Conservation (phyloP, 2,113 vertebrate species). For the Menura novaehollandiae region DNA sequence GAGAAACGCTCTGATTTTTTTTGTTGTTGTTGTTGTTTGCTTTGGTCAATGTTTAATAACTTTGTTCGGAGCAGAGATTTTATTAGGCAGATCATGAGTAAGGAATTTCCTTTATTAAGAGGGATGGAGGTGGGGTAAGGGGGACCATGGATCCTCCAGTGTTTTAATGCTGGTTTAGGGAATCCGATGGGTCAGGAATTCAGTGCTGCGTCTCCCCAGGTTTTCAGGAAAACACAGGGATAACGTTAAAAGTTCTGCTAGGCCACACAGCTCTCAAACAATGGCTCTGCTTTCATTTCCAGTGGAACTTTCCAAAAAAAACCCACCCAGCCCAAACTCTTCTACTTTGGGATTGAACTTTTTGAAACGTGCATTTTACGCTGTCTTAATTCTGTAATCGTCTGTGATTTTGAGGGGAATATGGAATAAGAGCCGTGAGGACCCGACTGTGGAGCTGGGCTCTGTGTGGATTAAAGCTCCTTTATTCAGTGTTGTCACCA, state of each 20-base stretch:
- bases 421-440: rapidly evolving
- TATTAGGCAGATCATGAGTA: slow-evolving; percentile 26
- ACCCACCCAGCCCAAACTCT: neutral
- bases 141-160: neutral
- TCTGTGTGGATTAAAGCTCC: neutral
- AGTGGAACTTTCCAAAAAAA: neutral
- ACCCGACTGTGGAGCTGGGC: neutral
- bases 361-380: rapidly evolving
- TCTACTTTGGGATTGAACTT: neutral
- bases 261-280: slow-evolving; percentile 16
- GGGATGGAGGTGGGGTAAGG: neutral
- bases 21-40: neutral
- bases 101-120: slow-evolving; percentile 44
- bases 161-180: neutral
- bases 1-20: neutral
- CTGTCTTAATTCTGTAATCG: neutral
- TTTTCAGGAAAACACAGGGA: neutral
- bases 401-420: neutral
- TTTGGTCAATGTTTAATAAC: slow-evolving; percentile 13
- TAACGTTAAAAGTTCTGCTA: slow-evolving; percentile 26
- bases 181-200: neutral
- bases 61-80: slow-evolving; percentile 18
- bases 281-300: neutral
- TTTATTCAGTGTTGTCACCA: neutral
- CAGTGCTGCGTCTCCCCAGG: neutral